A percentile compares a stretch with the other conserved stretches of the same genome.
Evolutionary conservation across 2,888 invertebrate species (phyloP).

Genomic region (Eretmocerus hayati): DNA sequence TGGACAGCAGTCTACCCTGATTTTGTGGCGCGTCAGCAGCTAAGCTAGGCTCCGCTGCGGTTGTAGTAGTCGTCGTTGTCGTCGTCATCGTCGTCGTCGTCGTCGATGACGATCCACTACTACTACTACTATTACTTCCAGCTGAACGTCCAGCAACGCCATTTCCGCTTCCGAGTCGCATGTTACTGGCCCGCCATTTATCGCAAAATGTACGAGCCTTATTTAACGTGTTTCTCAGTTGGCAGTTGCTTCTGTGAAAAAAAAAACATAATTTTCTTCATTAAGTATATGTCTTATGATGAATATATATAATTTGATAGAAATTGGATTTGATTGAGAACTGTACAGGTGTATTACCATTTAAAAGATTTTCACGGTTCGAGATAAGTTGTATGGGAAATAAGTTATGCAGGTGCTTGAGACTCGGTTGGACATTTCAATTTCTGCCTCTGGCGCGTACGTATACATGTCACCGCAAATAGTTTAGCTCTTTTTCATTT

Average conservation of each 20-base stretch:
- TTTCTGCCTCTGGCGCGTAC: too few relatives aligned
- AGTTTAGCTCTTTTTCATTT: too few relatives aligned
- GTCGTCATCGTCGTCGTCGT: neutral
- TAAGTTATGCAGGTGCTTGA: too few relatives aligned
- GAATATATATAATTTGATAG: too few relatives aligned
- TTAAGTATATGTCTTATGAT: too few relatives aligned
- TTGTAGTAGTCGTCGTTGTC: neutral
- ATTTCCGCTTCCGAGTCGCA: constrained; percentile 34
- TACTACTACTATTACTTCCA: neutral
- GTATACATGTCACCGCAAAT: too few relatives aligned
- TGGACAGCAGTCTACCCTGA: constrained; percentile 56
- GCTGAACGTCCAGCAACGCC: neutral
- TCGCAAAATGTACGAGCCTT: constrained; percentile 78
- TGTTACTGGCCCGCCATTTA: constrained; percentile 56
- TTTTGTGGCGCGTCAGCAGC: constrained; percentile 36
- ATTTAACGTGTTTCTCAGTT: constrained; percentile 72
- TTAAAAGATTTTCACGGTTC: too few relatives aligned
- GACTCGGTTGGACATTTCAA: too few relatives aligned
- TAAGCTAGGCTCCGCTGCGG: constrained; percentile 29
- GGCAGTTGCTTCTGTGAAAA: constrained; percentile 61
- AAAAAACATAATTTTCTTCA: too few relatives aligned
- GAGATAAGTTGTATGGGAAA: too few relatives aligned
- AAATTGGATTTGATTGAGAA: too few relatives aligned
- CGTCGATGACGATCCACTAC: neutral
- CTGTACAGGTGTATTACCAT: too few relatives aligned